Evolutionary conservation across 2,113 vertebrate genomes (phyloP), one percentile per base, ranked within the genome.

Genomic region (Spea multiplicata): DNA sequence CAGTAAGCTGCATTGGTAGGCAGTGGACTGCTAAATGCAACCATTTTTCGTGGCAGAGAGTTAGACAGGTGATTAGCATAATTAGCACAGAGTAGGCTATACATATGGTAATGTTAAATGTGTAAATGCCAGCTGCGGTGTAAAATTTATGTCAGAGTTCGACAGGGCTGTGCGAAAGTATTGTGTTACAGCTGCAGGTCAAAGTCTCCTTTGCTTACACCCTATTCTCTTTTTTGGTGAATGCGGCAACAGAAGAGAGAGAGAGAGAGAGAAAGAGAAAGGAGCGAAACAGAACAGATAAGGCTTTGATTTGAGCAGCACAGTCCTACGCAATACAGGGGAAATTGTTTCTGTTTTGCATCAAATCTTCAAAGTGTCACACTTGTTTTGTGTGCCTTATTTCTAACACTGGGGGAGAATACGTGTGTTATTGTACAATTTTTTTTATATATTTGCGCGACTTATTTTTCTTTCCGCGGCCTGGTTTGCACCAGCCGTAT

Each of bases 41-140:
- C 94, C 95, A 96, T 98, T 99, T 97, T 95, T 94, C 92, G 88
- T 89, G 90, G 93, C 90, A 91, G 93, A 93, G 93, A 93, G 94
- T 94, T 91, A 95, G 96, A 98, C 95, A 98, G 96, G 95, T 97
- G 96, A 99, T 99, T 98, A 98, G 95, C 96, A 98, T 98, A 98
- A 98, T 98, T 97, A 96, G 95, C 93, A 91, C 90, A 85, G 95
- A 93, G 91, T 93, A 87, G 91, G 88, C 96, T 93, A 98, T 99
- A 97, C 96, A 98, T 98, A 99, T 99, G 97, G 93, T 96, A 99
- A 99, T 99, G 88, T 82, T 87, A 93, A 91, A 91, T 88, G 91
- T 92, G 94, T 94, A 93, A 94, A 93, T 95, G 94, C 95, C 94
- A 97, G 95, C 95, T 97, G 95, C 89, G 90, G 94, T 96, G 95